Evolutionary conservation across 1,140 invertebrate species (phyloP).

Genomic region (Calephelis nemesis): DNA sequence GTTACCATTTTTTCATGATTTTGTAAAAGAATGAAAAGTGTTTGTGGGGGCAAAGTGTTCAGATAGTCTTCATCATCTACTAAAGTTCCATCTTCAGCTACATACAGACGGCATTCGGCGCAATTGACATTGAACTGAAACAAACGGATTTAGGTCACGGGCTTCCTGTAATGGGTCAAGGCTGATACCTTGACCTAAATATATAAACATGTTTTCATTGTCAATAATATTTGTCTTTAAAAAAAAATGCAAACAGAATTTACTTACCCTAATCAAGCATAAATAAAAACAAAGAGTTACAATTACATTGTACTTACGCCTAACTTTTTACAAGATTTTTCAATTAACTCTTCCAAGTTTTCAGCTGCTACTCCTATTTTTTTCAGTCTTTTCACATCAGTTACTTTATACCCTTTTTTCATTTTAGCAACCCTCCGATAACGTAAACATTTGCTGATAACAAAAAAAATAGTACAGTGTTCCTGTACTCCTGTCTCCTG

Average conservation of each 20-base stretch:
- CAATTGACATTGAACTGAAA: constrained; percentile 70
- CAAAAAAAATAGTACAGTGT: background rate
- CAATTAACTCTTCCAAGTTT: constrained; percentile 81
- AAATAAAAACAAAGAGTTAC: constrained; percentile 20
- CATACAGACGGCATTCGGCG: constrained; percentile 68
- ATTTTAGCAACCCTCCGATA: constrained; percentile 41
- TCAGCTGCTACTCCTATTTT: constrained; percentile 85
- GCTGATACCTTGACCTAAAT: constrained; percentile 46
- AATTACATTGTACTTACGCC: constrained; percentile 78
- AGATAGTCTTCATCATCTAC: constrained; percentile 88
- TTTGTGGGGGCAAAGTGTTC: constrained; percentile 84
- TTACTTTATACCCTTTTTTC: constrained; percentile 87
- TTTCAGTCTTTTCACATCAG: constrained; percentile 81
- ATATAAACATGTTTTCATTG: constrained; percentile 27
- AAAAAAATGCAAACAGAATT: background rate
- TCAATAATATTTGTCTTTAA: background rate
- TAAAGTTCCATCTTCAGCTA: constrained; percentile 85
- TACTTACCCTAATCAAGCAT: background rate
- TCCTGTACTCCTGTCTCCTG: no score
- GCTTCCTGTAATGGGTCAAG: constrained; percentile 51
- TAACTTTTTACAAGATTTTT: constrained; percentile 84
- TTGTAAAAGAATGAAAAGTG: constrained; percentile 83
- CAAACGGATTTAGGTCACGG: constrained; percentile 55
- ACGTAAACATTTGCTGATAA: constrained; percentile 1
- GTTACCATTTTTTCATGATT: constrained; percentile 82